These are phyloP conservation scores for Stictocephala bisonia DNA, from an alignment of 2,888 invertebrate genomes.

Conservation along the genomic window DNA sequence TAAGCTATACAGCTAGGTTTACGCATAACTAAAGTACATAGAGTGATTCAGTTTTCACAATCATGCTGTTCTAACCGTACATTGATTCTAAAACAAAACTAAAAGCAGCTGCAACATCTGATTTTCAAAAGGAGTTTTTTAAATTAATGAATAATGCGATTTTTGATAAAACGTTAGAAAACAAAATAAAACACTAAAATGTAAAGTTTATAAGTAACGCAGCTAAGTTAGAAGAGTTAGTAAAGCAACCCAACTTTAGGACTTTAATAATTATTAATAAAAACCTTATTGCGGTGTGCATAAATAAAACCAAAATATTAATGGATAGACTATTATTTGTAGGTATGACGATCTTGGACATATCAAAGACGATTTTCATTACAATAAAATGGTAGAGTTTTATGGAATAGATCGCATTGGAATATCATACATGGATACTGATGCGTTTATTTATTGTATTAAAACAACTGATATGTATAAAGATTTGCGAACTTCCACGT, in stretches of 20 bases:
- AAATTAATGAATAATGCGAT: slow-evolving; percentile 36
- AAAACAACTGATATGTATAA: slow-evolving; percentile 45
- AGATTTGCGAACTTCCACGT: slow-evolving; percentile 21
- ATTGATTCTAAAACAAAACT: slow-evolving; percentile 54
- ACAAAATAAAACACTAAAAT: slow-evolving; percentile 35
- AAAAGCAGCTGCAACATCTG: slow-evolving; percentile 57
- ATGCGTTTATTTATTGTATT: slow-evolving; percentile 39
- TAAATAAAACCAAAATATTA: slow-evolving; percentile 30
- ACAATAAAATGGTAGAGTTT: slow-evolving; percentile 37
- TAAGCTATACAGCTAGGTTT: slow-evolving; percentile 55
- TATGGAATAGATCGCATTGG: slow-evolving; percentile 31
- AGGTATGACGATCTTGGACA: slow-evolving; percentile 43
- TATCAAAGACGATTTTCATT: slow-evolving; percentile 49
- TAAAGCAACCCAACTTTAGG: slow-evolving; percentile 30
- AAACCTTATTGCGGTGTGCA: slow-evolving; percentile 38
- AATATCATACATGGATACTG: slow-evolving; percentile 22
- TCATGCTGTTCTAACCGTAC: slow-evolving; percentile 58
- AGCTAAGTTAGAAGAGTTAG: slow-evolving; percentile 24
- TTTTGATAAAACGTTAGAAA: slow-evolving; percentile 30
- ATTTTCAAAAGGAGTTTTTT: slow-evolving; percentile 61
- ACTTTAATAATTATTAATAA: slow-evolving; percentile 21
- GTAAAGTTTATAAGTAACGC: slow-evolving; percentile 30
- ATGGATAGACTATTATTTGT: slow-evolving; percentile 41
- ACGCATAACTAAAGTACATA: slow-evolving; percentile 57
- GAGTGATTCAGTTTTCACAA: slow-evolving; percentile 59